These are phyloP conservation scores for Brachyrhaphis roseni DNA, from an alignment of 2,797 vertebrate genomes.

Conservation along the genomic window DNA sequence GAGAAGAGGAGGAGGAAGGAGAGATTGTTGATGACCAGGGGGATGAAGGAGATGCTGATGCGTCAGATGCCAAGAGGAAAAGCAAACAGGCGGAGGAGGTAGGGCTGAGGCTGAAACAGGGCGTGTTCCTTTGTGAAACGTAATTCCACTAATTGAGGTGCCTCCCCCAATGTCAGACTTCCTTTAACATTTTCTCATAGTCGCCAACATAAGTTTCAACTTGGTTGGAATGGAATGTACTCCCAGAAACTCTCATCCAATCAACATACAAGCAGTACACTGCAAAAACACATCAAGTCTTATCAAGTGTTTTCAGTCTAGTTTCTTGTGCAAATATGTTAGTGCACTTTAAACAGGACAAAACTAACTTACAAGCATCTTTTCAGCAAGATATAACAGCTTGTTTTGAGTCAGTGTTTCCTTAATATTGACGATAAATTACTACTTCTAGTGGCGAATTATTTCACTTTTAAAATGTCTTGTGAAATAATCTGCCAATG, in stretches of 20 bases:
- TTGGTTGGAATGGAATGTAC: not conserved
- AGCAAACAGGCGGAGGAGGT: constrained; percentile 95
- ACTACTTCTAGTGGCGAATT: too few relatives aligned
- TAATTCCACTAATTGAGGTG: not conserved
- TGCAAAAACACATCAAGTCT: too few relatives aligned
- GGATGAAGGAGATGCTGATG: constrained; percentile 93
- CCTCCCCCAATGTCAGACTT: not conserved
- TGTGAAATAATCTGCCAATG: too few relatives aligned
- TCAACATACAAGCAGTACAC: too few relatives aligned
- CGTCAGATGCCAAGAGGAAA: constrained; percentile 87
- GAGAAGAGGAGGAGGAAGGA: constrained; percentile 77
- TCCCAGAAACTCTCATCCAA: not conserved
- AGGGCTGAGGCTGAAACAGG: not conserved
- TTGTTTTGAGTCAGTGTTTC: too few relatives aligned
- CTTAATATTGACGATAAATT: too few relatives aligned
- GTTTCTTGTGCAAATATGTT: too few relatives aligned
- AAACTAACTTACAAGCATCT: too few relatives aligned
- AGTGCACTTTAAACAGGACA: too few relatives aligned
- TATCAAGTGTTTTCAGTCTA: too few relatives aligned
- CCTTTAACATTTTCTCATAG: not conserved
- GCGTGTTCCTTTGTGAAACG: not conserved
- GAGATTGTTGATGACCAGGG: constrained; percentile 86
- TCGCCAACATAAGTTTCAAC: not conserved
- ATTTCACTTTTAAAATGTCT: too few relatives aligned
- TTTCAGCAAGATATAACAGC: too few relatives aligned